Evolutionary conservation across 1,140 invertebrate genomes (phyloP).

Genomic region (Drosophila bifasciata): DNA sequence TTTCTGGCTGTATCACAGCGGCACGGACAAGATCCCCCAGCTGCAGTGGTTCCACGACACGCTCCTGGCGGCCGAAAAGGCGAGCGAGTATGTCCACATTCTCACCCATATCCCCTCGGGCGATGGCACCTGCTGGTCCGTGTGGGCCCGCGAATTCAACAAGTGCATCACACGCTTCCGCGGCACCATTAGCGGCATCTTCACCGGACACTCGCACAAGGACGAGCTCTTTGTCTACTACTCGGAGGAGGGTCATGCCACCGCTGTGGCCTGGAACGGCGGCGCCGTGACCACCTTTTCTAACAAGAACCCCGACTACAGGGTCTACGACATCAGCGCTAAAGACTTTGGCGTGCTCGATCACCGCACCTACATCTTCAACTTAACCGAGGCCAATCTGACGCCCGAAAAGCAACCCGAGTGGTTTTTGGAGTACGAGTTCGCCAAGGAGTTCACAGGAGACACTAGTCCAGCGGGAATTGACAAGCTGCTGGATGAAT

Average conservation of each 20-base stretch:
- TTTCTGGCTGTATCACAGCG: conserved; percentile 86
- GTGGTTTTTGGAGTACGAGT: conserved; percentile 90
- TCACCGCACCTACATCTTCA: conserved; percentile 90
- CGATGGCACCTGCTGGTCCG: conserved; percentile 87
- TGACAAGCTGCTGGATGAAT: conserved; percentile 84
- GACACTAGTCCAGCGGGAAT: conserved; percentile 84
- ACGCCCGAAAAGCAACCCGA: conserved; percentile 78
- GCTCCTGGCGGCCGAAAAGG: conserved; percentile 89
- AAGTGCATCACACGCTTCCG: conserved; percentile 87
- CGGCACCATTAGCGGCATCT: conserved; percentile 90
- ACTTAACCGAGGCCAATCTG: conserved; percentile 90
- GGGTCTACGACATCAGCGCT: conserved; percentile 89
- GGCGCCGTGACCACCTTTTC: conserved; percentile 89
- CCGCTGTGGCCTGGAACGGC: conserved; percentile 90
- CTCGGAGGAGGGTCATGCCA: conserved; percentile 85
- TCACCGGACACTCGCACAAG: conserved; percentile 92
- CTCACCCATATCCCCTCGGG: conserved; percentile 93
- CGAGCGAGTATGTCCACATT: conserved; percentile 91
- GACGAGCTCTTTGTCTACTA: conserved; percentile 91
- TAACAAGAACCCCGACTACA: conserved; percentile 92
- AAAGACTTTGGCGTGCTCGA: conserved; percentile 86
- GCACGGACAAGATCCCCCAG: conserved; percentile 85
- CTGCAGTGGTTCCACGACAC: conserved; percentile 90
- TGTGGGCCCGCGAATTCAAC: conserved; percentile 88
- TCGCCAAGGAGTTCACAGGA: conserved; percentile 87